These are phyloP conservation scores for Ormyrus thymus DNA, from an alignment of 2,888 invertebrate species.

Conservation along the genomic window DNA sequence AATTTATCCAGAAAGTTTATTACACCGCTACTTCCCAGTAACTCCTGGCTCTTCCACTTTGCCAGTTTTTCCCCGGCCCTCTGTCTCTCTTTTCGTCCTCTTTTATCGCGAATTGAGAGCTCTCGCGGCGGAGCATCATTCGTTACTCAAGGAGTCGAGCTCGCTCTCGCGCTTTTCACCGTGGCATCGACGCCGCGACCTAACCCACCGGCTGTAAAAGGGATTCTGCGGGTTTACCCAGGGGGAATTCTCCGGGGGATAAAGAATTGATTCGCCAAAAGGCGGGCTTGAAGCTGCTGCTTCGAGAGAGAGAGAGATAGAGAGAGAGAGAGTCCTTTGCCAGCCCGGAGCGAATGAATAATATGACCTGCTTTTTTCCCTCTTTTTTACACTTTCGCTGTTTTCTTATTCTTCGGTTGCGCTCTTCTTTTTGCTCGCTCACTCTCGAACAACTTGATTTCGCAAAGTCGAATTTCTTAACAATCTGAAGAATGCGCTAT, in stretches of 20 bases:
- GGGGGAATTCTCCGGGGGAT: slow-evolving; percentile 20
- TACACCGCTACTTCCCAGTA: too few species aligned
- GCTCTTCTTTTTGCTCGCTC: slow-evolving; percentile 38
- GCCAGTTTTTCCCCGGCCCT: background rate
- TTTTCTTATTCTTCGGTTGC: slow-evolving; percentile 19
- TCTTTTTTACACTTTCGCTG: slow-evolving; percentile 32
- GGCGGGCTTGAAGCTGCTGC: slow-evolving; percentile 6
- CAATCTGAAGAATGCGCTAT: background rate
- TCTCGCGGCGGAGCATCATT: slow-evolving; percentile 29
- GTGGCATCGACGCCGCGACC: background rate
- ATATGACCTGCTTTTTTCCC: slow-evolving; percentile 28
- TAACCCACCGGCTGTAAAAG: slow-evolving; percentile 37
- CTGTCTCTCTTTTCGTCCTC: slow-evolving; percentile 11
- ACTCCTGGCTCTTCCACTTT: too few species aligned
- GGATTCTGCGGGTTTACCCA: slow-evolving; percentile 23
- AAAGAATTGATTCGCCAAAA: slow-evolving; percentile 42
- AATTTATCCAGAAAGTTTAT: too few species aligned
- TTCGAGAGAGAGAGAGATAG: too few species aligned
- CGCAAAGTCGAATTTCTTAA: slow-evolving; percentile 3
- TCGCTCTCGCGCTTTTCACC: slow-evolving; percentile 1
- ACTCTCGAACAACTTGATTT: slow-evolving; percentile 2
- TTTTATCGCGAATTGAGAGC: slow-evolving; percentile 39
- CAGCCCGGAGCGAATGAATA: slow-evolving; percentile 23
- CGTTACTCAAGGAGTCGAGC: slow-evolving; percentile 33
- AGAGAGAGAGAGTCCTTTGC: background rate